Evolutionary conservation across 2,113 vertebrate genomes (phyloP), one percentile per base, ranked within the genome.

Genomic region (Monopterus albus): DNA sequence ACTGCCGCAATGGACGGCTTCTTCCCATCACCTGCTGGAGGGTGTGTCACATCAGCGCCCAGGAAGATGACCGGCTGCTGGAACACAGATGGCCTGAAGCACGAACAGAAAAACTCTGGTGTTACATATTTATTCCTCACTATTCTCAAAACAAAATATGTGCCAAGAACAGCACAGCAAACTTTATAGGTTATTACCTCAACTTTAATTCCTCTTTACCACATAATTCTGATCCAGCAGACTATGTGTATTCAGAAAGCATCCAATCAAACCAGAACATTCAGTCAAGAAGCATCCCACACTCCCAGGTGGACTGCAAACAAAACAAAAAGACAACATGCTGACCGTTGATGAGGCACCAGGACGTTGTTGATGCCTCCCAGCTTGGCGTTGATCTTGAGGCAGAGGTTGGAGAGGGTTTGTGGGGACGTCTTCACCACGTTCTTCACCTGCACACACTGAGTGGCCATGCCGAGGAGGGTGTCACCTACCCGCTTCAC

Each of bases 311-410:
- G 33, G 2, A 13, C 38, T 17, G 28, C 12, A 38, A 25, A 0
- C n/a, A n/a, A 0, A 23, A 17, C 5, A 6, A 46, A 23, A 36
- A 12, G 1, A 42, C 10, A 15, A 36, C 15, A 1, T 6, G 12
- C 82, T 46, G 47, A 99, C 98, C 98, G 96, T 91, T 98, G 98
- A 92, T 99, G 97, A 79, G 98, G 98, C 53, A 98, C 97, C 60
- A 98, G 95, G 57, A 99, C 97, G 2, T 99, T 99, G 93, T 99
- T 99, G 91, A 98, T 98, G 81, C 97, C 97, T 38, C 97, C 97
- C 0, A 99, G 95, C 89, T 99, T 99, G 79, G 97, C 97, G 3
- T 99, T 99, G 90, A 99, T 99, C 93, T 99, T 99, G 91, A 99
- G 95, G 90, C 97, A 99, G 85, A 99, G 95, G 88, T 99, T 99